Base-by-base conservation (phyloP, 2,113 vertebrate genomes). In the Syrmaticus mikado region DNA sequence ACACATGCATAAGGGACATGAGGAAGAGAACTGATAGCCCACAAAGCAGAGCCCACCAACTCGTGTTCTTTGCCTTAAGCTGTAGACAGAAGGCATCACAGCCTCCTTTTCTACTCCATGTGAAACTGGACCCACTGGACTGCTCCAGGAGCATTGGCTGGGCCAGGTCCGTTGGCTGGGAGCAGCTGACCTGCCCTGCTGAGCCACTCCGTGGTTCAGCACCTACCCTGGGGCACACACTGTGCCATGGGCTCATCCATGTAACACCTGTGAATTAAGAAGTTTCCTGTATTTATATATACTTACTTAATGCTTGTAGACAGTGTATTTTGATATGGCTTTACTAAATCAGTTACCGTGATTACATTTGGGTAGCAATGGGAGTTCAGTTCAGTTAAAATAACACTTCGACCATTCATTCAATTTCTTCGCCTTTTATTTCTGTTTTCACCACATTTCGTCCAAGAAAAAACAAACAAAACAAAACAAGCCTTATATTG, bases 21-120 rank as follows among this genome's bases (percentile, higher is more conserved):
- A 84, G 34, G 61, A 65, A 43, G 66, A 57, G 13, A 57, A 21
- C 27, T 58, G 67, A 24, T 11, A 70, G 46, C 43, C 13, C 43
- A 27, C 1, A 0, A 2, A 36, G n/a, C 25, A 4, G 0, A 57
- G 20, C 38, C 32, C n/a, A 43, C 32, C 16, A 79, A 61, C 8
- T 17, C 7, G 3, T 2, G 8, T 34, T 67, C 41, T 61, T 75
- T 85, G 38, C 3, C 53, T 85, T 1, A 0, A 20, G 8, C 43
- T 65, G 10, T 8, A 34, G 34, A 17, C 6, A 22, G 22, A 13
- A 22, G 27, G 10, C 32, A 43, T 65, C 52, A 61, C 43, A 70
- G n/a, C 40, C 27, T 58, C 34, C 32, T 76, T 52, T 52, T 57
- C 58, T 92, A 50, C n/a, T 65, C 45, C 13, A 0, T 8, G 6